These are phyloP conservation scores for Phymorhynchus buccinoides DNA, from an alignment of 1,140 invertebrate species.

Conservation along the genomic window DNA sequence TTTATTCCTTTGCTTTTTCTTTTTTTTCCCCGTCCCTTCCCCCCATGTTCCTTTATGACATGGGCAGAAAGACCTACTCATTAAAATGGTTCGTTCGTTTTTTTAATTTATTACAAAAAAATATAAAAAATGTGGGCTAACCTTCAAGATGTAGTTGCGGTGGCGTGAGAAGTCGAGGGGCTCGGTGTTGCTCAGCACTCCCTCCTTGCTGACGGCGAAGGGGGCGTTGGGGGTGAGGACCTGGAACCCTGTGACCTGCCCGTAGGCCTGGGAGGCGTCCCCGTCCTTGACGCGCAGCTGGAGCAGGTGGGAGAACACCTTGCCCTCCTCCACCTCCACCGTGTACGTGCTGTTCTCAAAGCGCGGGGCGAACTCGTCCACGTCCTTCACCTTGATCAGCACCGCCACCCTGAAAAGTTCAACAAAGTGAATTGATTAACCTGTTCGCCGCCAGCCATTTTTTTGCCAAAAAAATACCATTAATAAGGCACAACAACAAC, in stretches of 20 bases:
- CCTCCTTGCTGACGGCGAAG: constrained; percentile 93
- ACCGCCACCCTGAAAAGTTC: constrained; percentile 84
- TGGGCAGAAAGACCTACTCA: too few species aligned
- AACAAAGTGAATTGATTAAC: constrained; percentile 1
- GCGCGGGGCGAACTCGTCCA: constrained; percentile 87
- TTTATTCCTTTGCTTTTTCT: too few species aligned
- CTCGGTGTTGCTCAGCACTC: constrained; percentile 92
- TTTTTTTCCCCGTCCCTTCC: too few species aligned
- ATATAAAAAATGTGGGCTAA: too few species aligned
- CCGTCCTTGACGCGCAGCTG: constrained; percentile 91
- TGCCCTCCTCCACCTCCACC: constrained; percentile 91
- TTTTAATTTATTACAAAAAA: too few species aligned
- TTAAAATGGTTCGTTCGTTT: too few species aligned
- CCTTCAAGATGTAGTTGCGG: constrained; percentile 91
- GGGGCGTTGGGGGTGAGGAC: constrained; percentile 86
- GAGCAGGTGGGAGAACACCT: constrained; percentile 90
- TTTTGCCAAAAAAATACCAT: background rate
- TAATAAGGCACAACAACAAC: too few species aligned
- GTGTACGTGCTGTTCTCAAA: constrained; percentile 75
- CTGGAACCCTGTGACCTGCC: constrained; percentile 96
- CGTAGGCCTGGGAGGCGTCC: constrained; percentile 92
- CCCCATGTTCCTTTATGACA: too few species aligned
- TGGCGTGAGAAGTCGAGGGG: constrained; percentile 91
- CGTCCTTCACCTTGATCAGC: constrained; percentile 94
- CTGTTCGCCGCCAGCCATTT: background rate